Percentiles rank a stretch among this genome's conserved stretches.
Evolutionary conservation across 2,888 invertebrate species (phyloP).

Genomic region (Acleris laterana): DNA sequence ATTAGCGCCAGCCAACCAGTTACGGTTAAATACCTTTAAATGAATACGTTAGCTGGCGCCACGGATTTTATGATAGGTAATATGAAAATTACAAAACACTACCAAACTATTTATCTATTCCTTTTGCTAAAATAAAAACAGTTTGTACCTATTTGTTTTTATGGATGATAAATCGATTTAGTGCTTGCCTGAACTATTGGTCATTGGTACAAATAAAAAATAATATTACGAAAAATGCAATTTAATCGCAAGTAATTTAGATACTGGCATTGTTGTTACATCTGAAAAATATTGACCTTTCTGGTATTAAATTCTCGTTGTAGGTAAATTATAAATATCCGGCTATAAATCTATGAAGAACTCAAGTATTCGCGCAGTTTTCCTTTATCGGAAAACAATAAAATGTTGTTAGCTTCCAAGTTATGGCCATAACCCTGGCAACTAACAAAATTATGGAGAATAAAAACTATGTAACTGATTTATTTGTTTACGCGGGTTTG

Average conservation of each 20-base stretch:
- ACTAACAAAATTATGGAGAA: conserved; percentile 13
- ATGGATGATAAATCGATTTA: too few relatives aligned
- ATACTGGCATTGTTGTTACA: too few relatives aligned
- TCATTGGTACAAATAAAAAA: too few relatives aligned
- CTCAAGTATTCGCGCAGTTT: conserved; percentile 21
- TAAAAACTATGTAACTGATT: conserved; percentile 12
- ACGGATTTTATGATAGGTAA: too few relatives aligned
- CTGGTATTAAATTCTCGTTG: background rate
- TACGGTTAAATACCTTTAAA: too few relatives aligned
- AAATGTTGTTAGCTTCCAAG: conserved; percentile 17
- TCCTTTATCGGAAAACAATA: conserved; percentile 32
- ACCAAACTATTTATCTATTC: too few relatives aligned
- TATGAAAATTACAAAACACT: too few relatives aligned
- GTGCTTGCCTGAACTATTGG: too few relatives aligned
- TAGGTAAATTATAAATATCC: conserved; percentile 12
- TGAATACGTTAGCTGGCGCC: too few relatives aligned
- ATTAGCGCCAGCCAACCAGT: too few relatives aligned
- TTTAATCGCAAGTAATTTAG: background rate
- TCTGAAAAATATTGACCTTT: background rate
- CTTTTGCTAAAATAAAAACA: too few relatives aligned
- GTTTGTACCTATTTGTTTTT: too few relatives aligned
- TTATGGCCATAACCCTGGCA: conserved; percentile 5
- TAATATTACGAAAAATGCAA: background rate
- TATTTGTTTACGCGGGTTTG: conserved; percentile 2
- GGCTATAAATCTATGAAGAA: conserved; percentile 7